A percentile compares a stretch with the other conserved stretches of the same genome.
Evolutionary conservation across 2,888 invertebrate genomes (phyloP).

Genomic region (Octodonta nipae): DNA sequence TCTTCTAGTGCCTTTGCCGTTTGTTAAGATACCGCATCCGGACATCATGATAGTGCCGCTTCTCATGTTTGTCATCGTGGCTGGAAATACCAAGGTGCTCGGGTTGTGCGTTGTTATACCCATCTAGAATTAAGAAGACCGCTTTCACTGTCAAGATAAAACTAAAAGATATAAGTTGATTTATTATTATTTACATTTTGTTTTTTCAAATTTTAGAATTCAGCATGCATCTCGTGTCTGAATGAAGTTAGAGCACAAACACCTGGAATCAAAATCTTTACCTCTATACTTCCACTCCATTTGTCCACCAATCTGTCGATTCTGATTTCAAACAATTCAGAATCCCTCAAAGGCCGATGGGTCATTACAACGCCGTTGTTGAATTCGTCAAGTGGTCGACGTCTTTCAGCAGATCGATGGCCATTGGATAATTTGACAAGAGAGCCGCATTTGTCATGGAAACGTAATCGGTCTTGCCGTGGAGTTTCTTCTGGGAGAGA

Average conservation of each 20-base stretch:
- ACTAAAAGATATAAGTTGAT: too few species aligned
- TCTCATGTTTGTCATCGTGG: constrained; percentile 95
- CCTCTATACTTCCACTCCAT: constrained; percentile 88
- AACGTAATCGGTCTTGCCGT: constrained; percentile 53
- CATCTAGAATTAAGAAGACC: constrained; percentile 43
- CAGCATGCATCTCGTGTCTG: too few species aligned
- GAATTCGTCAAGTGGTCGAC: constrained; percentile 82
- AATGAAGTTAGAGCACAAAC: too few species aligned
- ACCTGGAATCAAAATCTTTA: too few species aligned
- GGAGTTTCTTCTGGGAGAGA: constrained; percentile 30
- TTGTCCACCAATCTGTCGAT: constrained; percentile 87
- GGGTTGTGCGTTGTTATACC: constrained; percentile 92
- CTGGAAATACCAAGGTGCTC: constrained; percentile 76
- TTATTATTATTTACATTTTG: too few species aligned
- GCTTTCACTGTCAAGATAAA: too few species aligned
- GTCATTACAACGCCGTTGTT: constrained; percentile 95
- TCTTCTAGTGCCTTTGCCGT: constrained; percentile 83
- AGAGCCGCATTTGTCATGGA: constrained; percentile 79
- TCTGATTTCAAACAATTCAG: constrained; percentile 87
- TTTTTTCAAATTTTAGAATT: too few species aligned
- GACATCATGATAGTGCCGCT: constrained; percentile 92
- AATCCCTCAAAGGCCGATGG: constrained; percentile 70
- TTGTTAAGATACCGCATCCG: constrained; percentile 89
- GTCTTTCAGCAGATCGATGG: constrained; percentile 72
- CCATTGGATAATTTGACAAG: constrained; percentile 74